Conservation (phyloP, 1,140 invertebrate species). For the Ostrea edulis region DNA sequence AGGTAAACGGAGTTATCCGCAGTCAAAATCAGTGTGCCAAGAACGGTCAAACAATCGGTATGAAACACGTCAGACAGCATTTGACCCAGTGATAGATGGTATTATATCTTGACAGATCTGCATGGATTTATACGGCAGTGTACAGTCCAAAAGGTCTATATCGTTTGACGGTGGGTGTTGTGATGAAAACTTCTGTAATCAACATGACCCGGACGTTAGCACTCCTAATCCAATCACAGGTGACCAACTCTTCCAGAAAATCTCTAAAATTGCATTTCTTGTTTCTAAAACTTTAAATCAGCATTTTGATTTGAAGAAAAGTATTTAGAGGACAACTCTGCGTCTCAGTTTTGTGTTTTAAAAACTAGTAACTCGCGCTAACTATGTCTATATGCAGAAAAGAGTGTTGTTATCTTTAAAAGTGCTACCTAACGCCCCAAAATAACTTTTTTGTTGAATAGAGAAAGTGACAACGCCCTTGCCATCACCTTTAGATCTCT, state of each 20-base stretch:
- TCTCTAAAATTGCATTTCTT: background rate
- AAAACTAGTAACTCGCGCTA: no score
- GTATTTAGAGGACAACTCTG: no score
- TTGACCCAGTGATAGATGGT: no score
- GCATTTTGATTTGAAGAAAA: no score
- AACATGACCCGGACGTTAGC: background rate
- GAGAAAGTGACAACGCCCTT: background rate
- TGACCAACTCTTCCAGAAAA: background rate
- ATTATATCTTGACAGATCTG: background rate
- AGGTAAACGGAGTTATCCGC: no score
- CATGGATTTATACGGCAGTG: background rate
- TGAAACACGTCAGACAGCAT: no score
- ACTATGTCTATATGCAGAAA: no score
- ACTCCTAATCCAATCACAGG: background rate
- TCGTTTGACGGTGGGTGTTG: background rate
- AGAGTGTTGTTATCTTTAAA: no score
- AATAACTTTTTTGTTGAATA: background rate
- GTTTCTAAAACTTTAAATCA: background rate
- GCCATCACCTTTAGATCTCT: background rate
- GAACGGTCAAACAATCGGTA: no score
- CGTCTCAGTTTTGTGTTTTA: no score
- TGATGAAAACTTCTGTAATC: background rate
- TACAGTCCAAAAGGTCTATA: conserved; percentile 15
- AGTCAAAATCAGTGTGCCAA: no score
- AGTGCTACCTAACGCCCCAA: no score